Evolutionary conservation across 2,797 vertebrate genomes (phyloP).

Genomic region (Thripadectes ignobilis): DNA sequence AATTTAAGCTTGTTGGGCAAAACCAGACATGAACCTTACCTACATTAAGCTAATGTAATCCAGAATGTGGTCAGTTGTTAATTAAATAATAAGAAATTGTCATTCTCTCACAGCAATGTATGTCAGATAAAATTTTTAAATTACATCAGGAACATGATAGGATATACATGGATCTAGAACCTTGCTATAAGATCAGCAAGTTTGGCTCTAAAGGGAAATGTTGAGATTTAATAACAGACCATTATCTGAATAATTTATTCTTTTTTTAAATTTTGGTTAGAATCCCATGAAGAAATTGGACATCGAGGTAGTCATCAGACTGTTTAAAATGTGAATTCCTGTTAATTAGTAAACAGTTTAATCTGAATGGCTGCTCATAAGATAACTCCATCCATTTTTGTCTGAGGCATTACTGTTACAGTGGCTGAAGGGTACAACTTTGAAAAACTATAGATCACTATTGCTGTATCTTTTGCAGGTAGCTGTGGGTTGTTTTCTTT

Average conservation of each 20-base stretch:
- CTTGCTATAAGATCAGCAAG: not conserved
- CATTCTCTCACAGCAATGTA: not conserved
- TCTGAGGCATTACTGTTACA: not conserved
- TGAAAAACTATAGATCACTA: not conserved
- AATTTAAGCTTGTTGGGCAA: not conserved
- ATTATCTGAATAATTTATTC: not conserved
- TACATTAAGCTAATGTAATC: not conserved
- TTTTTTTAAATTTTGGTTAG: not conserved
- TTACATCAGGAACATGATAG: not conserved
- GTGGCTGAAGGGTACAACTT: not conserved
- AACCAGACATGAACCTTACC: not conserved
- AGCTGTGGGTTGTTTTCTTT: not conserved
- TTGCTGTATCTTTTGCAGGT: not conserved
- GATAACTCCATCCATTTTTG: not conserved
- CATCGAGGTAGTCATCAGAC: not conserved
- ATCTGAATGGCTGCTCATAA: not conserved
- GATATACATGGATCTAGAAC: not conserved
- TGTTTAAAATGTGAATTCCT: not conserved
- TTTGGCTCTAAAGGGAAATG: not conserved
- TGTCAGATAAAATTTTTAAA: not conserved
- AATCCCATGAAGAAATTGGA: not conserved
- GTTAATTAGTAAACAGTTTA: not conserved
- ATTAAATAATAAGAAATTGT: not conserved
- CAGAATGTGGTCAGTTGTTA: not conserved
- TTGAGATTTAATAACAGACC: not conserved